These are phyloP conservation scores for Ommatoiulus sabulosus DNA, from an alignment of 2,888 invertebrate species.

Conservation along the genomic window DNA sequence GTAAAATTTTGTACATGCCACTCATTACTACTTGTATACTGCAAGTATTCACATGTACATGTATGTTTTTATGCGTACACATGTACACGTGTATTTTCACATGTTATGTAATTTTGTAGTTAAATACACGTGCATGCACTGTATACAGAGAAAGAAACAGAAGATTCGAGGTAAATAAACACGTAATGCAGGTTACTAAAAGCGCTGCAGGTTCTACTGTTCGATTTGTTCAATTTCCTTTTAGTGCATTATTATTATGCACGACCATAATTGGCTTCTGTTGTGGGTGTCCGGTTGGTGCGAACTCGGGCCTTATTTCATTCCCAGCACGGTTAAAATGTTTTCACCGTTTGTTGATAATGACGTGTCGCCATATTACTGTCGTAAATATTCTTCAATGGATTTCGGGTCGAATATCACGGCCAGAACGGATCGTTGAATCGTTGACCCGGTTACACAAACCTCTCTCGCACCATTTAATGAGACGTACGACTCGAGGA, in stretches of 20 bases:
- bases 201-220: too few species aligned
- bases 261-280: slow-evolving; percentile 8
- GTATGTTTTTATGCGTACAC: too few species aligned
- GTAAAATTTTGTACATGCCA: too few species aligned
- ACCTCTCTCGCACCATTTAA: background rate
- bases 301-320: background rate
- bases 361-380: background rate
- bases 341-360: slow-evolving; percentile 15
- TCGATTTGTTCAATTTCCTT: slow-evolving; percentile 3
- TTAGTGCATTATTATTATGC: background rate
- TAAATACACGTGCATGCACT: too few species aligned
- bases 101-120: too few species aligned
- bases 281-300: background rate
- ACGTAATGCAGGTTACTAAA: too few species aligned
- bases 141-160: too few species aligned
- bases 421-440: background rate
- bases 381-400: slow-evolving; percentile 2
- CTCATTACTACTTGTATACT: too few species aligned
- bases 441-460: slow-evolving; percentile 2
- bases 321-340: background rate
- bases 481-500: slow-evolving; percentile 18
- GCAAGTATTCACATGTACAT: too few species aligned
- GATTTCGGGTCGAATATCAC: slow-evolving; percentile 1
- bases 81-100: too few species aligned
- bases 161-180: too few species aligned